A percentile compares a stretch with the other conserved stretches of the same genome.
Evolutionary conservation across 2,113 vertebrate genomes (phyloP).

Genomic region (Montifringilla adamsi): DNA sequence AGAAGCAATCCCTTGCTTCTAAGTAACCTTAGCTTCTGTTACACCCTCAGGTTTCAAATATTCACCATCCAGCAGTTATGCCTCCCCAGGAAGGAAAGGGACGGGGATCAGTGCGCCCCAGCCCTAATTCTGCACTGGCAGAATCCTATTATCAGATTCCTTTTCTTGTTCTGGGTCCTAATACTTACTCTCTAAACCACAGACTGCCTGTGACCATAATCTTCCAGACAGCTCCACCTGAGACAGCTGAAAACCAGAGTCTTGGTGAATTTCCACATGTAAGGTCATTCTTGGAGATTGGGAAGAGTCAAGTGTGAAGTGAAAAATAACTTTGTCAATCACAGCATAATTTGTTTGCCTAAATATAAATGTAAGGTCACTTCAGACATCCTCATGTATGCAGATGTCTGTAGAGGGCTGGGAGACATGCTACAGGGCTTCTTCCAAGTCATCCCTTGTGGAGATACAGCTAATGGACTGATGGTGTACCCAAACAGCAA

Average conservation of each 20-base stretch:
- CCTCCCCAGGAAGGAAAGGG: background rate
- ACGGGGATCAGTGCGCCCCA: accelerated
- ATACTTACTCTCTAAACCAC: background rate
- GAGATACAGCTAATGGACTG: background rate
- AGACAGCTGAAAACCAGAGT: background rate
- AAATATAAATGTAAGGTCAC: background rate
- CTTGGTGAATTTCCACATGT: accelerated
- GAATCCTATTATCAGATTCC: background rate
- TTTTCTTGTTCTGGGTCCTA: background rate
- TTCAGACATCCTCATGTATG: background rate
- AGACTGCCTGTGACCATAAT: background rate
- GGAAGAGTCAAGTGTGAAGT: background rate
- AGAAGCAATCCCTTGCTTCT: background rate
- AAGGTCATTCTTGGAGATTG: background rate
- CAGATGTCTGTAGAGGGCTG: background rate
- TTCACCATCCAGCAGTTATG: background rate
- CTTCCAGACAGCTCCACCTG: background rate
- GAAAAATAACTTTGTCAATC: background rate
- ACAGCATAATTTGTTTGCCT: background rate
- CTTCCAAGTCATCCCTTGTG: background rate
- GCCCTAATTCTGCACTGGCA: background rate
- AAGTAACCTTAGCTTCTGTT: background rate
- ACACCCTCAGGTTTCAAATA: background rate
- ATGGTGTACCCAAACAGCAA: background rate
- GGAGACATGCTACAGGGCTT: background rate